Evolutionary conservation across 2,113 vertebrate species (phyloP), one percentile per base, ranked within the genome.

Genomic region (Limnothrissa miodon): DNA sequence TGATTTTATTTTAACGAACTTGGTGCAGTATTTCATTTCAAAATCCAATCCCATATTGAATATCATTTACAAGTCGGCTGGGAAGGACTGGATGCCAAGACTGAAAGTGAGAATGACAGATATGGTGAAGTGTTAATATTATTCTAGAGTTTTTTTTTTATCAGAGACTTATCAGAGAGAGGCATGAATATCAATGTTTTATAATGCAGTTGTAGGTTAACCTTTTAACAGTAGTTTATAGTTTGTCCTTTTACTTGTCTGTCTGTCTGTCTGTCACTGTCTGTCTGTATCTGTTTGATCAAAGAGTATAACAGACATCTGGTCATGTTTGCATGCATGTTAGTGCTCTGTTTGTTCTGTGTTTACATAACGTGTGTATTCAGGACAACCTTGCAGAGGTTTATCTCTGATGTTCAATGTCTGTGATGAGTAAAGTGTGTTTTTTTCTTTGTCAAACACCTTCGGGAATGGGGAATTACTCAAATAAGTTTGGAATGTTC

Each of bases 351-450:
- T 23, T 56, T 56, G 51, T 23, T 56, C 13, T 36, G 66, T 36
- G 29, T 66, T 21, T 10, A 29, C 59, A 66, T 15, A 7, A 66
- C 46, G 8, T 70, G 62, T 39, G 66, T 74, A 56, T 56, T 56
- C 33, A 39, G 66, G 33, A 74, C 25, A 74, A 74, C 29, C 25
- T 74, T 36, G 66, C 66, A 74, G 66, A 29, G 33, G 66, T 36
- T 36, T 36, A 1, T 39, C 66, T 74, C 66, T 74, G 66, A 29
- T 62, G 59, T 62, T 25, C 8, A 62, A 62, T 10, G 59, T 74
- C 66, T 74, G 13, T 74, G 66, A 74, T 36, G 66, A 74, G 33
- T 36, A 74, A 74, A 74, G 66, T 74, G 66, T 42, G 10, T 74
- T 48, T 2, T 15, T 13, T 48, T 48, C 17, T 70, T 36, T 7